Evolutionary conservation across 2,888 invertebrate genomes (phyloP), one percentile per base, ranked within the genome.

Genomic region (Ptychoptera albimana): DNA sequence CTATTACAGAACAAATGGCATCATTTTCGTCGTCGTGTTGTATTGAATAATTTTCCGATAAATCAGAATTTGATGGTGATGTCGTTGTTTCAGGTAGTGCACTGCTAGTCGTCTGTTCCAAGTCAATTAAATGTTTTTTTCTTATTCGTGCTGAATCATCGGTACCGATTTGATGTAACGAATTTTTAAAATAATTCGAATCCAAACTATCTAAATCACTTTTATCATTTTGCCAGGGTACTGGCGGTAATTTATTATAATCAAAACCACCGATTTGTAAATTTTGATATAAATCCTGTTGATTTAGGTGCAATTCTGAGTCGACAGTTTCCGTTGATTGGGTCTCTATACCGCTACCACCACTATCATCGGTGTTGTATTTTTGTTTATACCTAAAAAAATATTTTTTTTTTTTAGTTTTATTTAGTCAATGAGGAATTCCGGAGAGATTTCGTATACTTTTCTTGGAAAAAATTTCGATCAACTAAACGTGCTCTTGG

Each of bases 401-500:
- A 23, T 23, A 39, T 8, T 8, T 16, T 15, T n/a, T 37, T 5
- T 35, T 23, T 39, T n/a, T 4, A 39, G 29, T 39, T 31, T 7
- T 31, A 10, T 8, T 31, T 31, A 31, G 7, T 31, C 31, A 31
- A 8, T 23, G 7, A 23, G 3, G 3, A 23, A 23, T 23, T 23
- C 7, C n/a, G n/a, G n/a, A n/a, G n/a, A n/a, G n/a, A 3, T 38
- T 16, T 23, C 30, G 46, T 50, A 68, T 67, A 81, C 82, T 80
- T 75, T 67, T 80, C 79, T 64, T 77, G 78, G 60, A 79, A 75
- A 60, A 77, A 75, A 64, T 77, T 77, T 55, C 79, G 77, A 64
- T 82, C 82, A 56, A 82, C 81, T 50, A 85, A 70, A 59, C 80
- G 81, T 42, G 83, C 83, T 55, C 85, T 73, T 47, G 85, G 85